These are phyloP conservation scores for Molossus alvarezi DNA, from an alignment of 2,797 vertebrate genomes.

Conservation along the genomic window DNA sequence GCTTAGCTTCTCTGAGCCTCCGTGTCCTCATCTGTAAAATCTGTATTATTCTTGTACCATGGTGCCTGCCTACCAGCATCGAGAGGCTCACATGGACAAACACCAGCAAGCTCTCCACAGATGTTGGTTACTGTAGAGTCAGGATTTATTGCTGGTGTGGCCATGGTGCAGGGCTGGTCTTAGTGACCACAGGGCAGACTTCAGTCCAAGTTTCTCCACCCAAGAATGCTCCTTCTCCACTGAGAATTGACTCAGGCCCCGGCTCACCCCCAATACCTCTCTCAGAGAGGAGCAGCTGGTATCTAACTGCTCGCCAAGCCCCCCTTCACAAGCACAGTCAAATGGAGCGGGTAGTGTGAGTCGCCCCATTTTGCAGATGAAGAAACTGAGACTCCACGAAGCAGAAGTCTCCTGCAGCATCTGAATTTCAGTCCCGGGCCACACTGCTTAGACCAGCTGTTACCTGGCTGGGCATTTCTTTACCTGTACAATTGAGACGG, in stretches of 20 bases:
- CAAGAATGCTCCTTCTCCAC: neutral
- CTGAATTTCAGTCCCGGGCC: neutral
- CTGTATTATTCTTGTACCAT: neutral
- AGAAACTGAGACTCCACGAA: neutral
- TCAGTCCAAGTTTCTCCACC: neutral
- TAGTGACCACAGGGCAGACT: neutral
- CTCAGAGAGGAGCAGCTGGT: neutral
- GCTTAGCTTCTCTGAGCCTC: constrained; percentile 13
- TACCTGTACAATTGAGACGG: neutral
- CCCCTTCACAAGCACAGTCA: neutral
- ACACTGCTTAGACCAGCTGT: neutral
- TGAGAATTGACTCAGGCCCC: neutral
- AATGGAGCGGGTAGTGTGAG: neutral
- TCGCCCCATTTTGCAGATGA: neutral
- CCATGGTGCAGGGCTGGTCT: neutral
- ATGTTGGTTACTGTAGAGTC: neutral
- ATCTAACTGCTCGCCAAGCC: neutral
- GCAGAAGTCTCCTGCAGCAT: neutral
- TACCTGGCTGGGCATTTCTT: neutral
- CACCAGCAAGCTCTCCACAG: too few species aligned
- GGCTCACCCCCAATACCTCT: fast-evolving
- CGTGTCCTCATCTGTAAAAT: neutral
- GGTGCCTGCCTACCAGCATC: neutral
- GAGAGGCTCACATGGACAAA: neutral
- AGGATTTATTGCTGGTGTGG: neutral